phyloP scores from a whole-genome alignment of 2,888 invertebrate genomes.

The Drosophila barbarae region DNA sequence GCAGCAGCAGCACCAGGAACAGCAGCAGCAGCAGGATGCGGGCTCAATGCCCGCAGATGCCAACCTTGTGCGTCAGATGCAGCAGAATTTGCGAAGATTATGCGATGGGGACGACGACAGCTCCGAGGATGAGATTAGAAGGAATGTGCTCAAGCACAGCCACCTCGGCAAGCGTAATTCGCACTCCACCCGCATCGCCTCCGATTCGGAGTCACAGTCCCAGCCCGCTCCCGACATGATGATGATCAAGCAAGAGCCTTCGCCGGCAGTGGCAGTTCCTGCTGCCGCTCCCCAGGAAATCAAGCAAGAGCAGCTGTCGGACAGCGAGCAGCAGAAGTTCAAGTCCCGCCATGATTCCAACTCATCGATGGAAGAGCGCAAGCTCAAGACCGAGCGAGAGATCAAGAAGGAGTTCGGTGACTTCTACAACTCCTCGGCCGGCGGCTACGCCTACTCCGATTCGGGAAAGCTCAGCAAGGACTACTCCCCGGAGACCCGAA shows the following conservation, averaged over 20 bases:
- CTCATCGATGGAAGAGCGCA: slow-evolving; percentile 81
- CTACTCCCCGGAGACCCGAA: slow-evolving; percentile 82
- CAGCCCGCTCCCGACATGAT: slow-evolving; percentile 60
- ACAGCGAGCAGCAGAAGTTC: slow-evolving; percentile 61
- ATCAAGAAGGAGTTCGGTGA: slow-evolving; percentile 75
- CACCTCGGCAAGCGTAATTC: slow-evolving; percentile 84
- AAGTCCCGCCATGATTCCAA: slow-evolving; percentile 62
- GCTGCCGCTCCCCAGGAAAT: slow-evolving; percentile 78
- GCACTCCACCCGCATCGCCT: slow-evolving; percentile 85
- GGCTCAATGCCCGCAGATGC: slow-evolving; percentile 22
- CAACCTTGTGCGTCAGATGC: slow-evolving; percentile 73
- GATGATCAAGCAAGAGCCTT: slow-evolving; percentile 70
- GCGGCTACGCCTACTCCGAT: slow-evolving; percentile 37
- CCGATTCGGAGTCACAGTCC: slow-evolving; percentile 83
- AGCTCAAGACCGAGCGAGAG: slow-evolving; percentile 73
- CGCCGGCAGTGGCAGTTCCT: slow-evolving; percentile 46
- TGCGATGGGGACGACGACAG: slow-evolving; percentile 80
- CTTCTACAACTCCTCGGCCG: slow-evolving; percentile 48
- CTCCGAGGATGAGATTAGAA: slow-evolving; percentile 75
- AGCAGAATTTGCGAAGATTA: slow-evolving; percentile 80
- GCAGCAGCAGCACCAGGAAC: slow-evolving; percentile 1
- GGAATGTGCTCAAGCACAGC: slow-evolving; percentile 71
- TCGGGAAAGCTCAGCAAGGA: slow-evolving; percentile 55
- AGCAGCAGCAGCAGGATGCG: neutral
- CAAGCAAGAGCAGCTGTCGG: slow-evolving; percentile 81